Evolutionary conservation across 1,140 invertebrate genomes (phyloP), one percentile per base, ranked within the genome.

Genomic region (Delia radicum): DNA sequence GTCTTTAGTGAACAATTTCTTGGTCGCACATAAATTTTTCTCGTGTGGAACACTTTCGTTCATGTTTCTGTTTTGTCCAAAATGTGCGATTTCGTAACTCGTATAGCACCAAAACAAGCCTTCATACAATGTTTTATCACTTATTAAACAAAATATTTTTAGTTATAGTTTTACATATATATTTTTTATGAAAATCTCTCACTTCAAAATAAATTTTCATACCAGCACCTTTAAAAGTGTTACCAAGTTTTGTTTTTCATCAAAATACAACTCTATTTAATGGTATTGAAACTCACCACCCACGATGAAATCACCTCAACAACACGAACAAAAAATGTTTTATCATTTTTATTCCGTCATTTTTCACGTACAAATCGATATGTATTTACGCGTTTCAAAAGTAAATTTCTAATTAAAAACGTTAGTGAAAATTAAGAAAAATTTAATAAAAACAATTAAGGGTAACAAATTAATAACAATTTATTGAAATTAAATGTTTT

Each of bases 301-400:
- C 6, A 10, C 37, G 12, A 15, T 15, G n/a, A 8, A 42, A 21
- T 21, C 48, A 55, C 48, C 48, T 55, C 48, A 21, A 21, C 24
- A 8, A 2, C 8, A n/a, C 24, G 48, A 55, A 55, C 48, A 21
- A 55, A 55, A 21, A n/a, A 55, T 21, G 18, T 55, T 55, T 21
- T 55, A 55, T 55, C 48, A 55, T 55, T 55, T 55, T 55, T 55
- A 55, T 55, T 55, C 48, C 24, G 48, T 55, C 48, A 55, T 55
- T 55, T 55, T 55, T 55, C 48, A 55, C 48, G 48, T 55, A 55
- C 48, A 55, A 55, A 55, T 55, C 48, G 48, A 55, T 55, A 55
- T 55, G 48, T 55, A 21, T 55, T 55, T 55, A 55, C 48, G 48
- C 48, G 48, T 55, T 55, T 55, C 18, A 55, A 21, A 55, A 55